Percentiles rank a stretch among this genome's conserved stretches.
These are phyloP conservation scores for Neofelis nebulosa DNA, from an alignment of 2,113 vertebrate species.

Conservation along the genomic window DNA sequence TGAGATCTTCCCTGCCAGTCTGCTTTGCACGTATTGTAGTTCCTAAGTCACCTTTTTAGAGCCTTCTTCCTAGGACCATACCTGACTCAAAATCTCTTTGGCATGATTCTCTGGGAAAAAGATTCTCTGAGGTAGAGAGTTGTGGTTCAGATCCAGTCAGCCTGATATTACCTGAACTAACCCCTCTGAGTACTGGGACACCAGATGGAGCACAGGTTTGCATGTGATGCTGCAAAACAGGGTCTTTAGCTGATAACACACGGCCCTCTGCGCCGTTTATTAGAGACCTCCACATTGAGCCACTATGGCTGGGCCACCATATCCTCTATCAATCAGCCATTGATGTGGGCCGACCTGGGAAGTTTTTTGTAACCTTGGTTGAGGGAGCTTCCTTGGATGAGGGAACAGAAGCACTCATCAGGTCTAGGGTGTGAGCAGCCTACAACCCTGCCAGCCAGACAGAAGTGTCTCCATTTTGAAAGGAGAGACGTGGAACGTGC, in stretches of 20 bases:
- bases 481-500: neutral
- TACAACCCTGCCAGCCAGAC: rapidly evolving
- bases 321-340: neutral
- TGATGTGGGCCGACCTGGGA: rapidly evolving
- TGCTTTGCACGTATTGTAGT: neutral
- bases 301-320: rapidly evolving
- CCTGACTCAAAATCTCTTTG: neutral
- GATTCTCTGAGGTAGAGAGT: neutral
- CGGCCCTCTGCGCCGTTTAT: neutral
- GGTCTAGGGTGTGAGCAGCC: rapidly evolving
- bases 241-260: neutral
- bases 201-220: neutral
- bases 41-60: neutral
- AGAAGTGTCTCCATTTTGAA: neutral
- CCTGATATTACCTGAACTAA: neutral
- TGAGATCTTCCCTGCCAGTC: neutral
- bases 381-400: neutral
- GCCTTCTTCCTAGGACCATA: neutral
- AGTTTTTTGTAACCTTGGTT: neutral
- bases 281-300: neutral
- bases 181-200: neutral
- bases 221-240: neutral
- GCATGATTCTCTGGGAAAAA: neutral
- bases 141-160: neutral
- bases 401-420: rapidly evolving